phyloP scores from a whole-genome alignment of 64 coral and sea anemone species.

The Anthopleura sola region DNA sequence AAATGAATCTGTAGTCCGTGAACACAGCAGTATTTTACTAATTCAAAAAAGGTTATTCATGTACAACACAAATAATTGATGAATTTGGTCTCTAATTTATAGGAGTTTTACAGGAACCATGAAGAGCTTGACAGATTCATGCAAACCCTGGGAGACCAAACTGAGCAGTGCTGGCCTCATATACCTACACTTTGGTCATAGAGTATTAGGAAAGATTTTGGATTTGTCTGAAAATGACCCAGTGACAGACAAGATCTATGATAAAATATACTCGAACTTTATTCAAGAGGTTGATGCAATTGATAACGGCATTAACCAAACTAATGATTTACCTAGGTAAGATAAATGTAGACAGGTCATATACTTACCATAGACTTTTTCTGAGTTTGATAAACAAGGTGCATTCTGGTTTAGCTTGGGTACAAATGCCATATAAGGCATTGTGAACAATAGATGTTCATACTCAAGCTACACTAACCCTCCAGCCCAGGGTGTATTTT shows the following conservation, averaged over 20 bases:
- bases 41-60: no score
- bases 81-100: background rate
- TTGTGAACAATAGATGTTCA: no score
- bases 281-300: constrained; percentile 99
- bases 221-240: constrained; percentile 57
- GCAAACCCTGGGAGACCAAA: constrained; percentile 74
- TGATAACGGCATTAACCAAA: constrained; percentile 89
- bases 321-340: constrained; percentile 75
- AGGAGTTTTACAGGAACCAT: constrained; percentile 89
- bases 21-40: no score
- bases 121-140: constrained; percentile 51
- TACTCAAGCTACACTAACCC: no score
- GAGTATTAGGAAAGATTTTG: constrained; percentile 68
- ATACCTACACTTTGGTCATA: constrained; percentile 91
- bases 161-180: constrained; percentile 97
- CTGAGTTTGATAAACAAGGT: no score
- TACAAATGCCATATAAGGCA: no score
- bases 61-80: background rate
- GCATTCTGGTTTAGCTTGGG: no score
- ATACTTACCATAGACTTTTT: no score
- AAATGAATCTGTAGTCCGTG: no score
- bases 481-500: no score
- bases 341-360: no score
- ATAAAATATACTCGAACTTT: constrained; percentile 90
- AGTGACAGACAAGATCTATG: constrained; percentile 68